Percentiles rank a stretch among this genome's conserved stretches.
These are phyloP conservation scores for Acrocephalus kingi DNA, from an alignment of 2,113 vertebrate genomes.

Conservation along the genomic window DNA sequence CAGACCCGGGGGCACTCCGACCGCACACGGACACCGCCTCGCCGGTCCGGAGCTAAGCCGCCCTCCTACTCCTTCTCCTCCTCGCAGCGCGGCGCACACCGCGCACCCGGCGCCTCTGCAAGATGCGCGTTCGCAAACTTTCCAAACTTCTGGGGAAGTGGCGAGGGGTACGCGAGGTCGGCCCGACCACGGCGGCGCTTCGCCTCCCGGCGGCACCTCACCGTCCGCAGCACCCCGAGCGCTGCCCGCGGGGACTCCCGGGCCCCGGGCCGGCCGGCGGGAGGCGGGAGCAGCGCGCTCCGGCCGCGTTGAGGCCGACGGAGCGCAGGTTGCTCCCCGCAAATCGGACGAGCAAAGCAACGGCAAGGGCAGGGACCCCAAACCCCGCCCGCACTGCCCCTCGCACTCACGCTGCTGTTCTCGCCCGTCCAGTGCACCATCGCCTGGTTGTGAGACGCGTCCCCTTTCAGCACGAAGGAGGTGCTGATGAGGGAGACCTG, in stretches of 20 bases:
- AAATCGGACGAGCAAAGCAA: not conserved
- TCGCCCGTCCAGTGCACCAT: slow-evolving; percentile 99
- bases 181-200: not conserved
- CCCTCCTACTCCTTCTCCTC: not conserved
- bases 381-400: not conserved
- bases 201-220: not conserved
- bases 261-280: not conserved
- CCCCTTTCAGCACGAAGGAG: slow-evolving; percentile 95
- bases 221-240: not conserved
- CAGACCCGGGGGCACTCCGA: not conserved
- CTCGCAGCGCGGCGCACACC: not conserved
- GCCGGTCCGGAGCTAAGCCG: not conserved
- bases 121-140: slow-evolving; percentile 45
- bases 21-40: not conserved
- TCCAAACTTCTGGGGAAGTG: slow-evolving; percentile 20
- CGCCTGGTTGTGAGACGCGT: slow-evolving; percentile 97
- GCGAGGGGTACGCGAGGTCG: not conserved
- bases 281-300: not conserved
- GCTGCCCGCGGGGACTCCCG: not conserved
- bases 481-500: slow-evolving; percentile 89
- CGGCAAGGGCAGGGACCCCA: not conserved
- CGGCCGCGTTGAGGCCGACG: not conserved
- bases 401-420: slow-evolving; percentile 95
- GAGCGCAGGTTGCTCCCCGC: not conserved
- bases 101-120: not conserved